Conservation (phyloP, 1,140 invertebrate genomes). For the Diploscapter pachys region DNA sequence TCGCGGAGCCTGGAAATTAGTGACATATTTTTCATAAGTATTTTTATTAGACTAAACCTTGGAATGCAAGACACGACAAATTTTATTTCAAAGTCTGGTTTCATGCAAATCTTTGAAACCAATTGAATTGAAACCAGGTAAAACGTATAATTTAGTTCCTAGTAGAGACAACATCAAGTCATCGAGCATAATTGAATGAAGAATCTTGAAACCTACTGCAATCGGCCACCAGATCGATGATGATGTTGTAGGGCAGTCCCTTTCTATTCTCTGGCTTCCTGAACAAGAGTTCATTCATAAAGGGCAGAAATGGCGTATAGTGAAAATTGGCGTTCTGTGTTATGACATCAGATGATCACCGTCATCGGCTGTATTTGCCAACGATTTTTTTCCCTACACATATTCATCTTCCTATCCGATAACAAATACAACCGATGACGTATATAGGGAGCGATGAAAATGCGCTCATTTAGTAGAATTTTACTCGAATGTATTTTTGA, state of each 20-base stretch:
- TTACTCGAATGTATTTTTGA: neutral
- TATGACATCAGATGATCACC: no score
- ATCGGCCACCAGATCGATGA: conserved; percentile 19
- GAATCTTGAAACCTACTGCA: conserved; percentile 13
- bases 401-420: no score
- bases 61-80: neutral
- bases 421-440: no score
- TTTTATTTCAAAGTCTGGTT: neutral
- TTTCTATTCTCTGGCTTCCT: conserved; percentile 8
- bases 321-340: no score
- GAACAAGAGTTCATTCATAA: conserved; percentile 1
- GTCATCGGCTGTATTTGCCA: no score
- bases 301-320: neutral
- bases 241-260: conserved; percentile 8
- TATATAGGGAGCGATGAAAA: no score
- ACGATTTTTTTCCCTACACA: no score
- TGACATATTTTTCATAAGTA: neutral
- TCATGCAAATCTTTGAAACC: neutral
- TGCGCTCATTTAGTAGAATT: no score
- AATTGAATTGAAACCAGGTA: neutral
- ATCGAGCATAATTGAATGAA: neutral
- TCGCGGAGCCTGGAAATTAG: conserved; percentile 9
- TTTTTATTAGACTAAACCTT: neutral
- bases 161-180: neutral
- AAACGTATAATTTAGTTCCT: neutral